A percentile compares a stretch with the other conserved stretches of the same genome.
phyloP scores from a whole-genome alignment of 2,888 invertebrate species.

The Dione vanillae region DNA sequence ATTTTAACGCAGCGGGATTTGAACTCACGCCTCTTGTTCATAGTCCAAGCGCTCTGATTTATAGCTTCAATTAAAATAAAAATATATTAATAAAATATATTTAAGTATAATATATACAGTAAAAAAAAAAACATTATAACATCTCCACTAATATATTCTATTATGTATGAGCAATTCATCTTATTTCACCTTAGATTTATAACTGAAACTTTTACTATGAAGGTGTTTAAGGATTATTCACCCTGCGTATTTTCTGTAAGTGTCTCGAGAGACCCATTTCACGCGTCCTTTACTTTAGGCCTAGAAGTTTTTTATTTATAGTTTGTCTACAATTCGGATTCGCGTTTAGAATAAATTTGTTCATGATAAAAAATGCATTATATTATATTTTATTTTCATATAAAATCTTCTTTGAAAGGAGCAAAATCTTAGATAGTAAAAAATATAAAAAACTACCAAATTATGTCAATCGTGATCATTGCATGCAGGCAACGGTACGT shows the following conservation, averaged over 20 bases:
- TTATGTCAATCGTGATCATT: too few relatives aligned
- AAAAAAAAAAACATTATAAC: not conserved
- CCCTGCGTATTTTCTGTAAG: constrained; percentile 22
- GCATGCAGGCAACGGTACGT: too few relatives aligned
- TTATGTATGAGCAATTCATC: not conserved
- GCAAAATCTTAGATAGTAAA: too few relatives aligned
- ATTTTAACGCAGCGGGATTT: too few relatives aligned
- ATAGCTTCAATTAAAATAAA: too few relatives aligned
- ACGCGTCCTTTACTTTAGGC: constrained; percentile 1
- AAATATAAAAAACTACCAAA: too few relatives aligned
- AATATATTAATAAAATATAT: too few relatives aligned
- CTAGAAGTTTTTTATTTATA: constrained; percentile 22
- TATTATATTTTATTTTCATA: too few relatives aligned
- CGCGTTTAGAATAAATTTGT: not conserved
- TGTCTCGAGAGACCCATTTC: constrained; percentile 13
- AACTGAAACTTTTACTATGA: constrained; percentile 8
- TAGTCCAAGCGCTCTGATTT: too few relatives aligned
- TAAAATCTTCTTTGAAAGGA: too few relatives aligned
- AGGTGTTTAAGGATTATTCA: constrained; percentile 25
- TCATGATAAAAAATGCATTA: constrained; percentile 4
- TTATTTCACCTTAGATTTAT: constrained; percentile 16
- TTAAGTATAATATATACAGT: too few relatives aligned
- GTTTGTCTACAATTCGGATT: constrained; percentile 1
- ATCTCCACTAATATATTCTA: not conserved
- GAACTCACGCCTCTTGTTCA: too few relatives aligned